Percentiles rank a stretch among this genome's conserved stretches.
Evolutionary conservation across 2,797 vertebrate genomes (phyloP).

Genomic region (Synaphobranchus kaupii): DNA sequence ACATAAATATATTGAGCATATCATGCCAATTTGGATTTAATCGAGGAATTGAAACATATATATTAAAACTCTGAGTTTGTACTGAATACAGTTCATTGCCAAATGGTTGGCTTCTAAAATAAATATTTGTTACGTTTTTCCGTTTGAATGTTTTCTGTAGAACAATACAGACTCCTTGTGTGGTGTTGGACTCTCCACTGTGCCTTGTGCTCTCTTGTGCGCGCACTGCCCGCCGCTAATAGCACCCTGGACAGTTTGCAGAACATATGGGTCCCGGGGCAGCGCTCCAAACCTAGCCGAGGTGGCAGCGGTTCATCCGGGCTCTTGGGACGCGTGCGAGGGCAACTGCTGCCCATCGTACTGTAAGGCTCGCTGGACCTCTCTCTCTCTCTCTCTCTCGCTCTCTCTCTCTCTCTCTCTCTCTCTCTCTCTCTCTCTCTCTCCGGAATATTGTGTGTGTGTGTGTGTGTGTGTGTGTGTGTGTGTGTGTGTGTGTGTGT

Average conservation of each 20-base stretch:
- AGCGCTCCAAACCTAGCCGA: slow-evolving; percentile 66
- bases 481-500: slow-evolving; percentile 9
- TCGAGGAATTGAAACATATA: neutral
- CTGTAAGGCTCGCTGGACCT: slow-evolving; percentile 20
- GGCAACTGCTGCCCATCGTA: slow-evolving; percentile 50
- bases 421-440: neutral
- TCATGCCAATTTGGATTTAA: neutral
- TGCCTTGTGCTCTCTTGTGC: slow-evolving; percentile 22
- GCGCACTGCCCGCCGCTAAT: slow-evolving; percentile 48
- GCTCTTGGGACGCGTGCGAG: slow-evolving; percentile 41
- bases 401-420: neutral
- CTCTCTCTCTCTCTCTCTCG: neutral
- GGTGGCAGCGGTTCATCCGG: slow-evolving; percentile 57
- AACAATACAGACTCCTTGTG: slow-evolving; percentile 3
- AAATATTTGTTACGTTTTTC: slow-evolving; percentile 4
- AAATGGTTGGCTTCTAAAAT: neutral
- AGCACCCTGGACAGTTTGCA: slow-evolving; percentile 62
- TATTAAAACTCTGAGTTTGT: neutral
- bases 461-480: slow-evolving; percentile 13
- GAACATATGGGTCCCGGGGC: slow-evolving; percentile 73
- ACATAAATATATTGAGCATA: neutral
- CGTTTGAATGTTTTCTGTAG: neutral
- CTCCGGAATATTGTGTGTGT: neutral
- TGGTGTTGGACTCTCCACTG: slow-evolving; percentile 18
- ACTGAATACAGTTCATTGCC: neutral